Evolutionary conservation across 2,113 vertebrate genomes (phyloP).

Genomic region (Agapornis roseicollis): DNA sequence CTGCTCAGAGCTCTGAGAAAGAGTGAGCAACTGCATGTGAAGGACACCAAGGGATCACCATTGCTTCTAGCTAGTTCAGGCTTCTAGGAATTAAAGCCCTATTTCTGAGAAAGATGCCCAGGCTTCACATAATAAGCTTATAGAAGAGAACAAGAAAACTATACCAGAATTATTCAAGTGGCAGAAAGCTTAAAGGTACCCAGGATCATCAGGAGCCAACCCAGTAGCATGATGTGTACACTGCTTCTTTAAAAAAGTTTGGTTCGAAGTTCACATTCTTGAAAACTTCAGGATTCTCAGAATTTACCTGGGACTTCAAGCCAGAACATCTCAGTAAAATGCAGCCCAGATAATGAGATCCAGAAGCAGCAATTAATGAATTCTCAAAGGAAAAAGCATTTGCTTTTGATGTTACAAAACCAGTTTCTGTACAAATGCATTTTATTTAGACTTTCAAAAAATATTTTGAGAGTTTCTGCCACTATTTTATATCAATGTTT

Average conservation of each 20-base stretch:
- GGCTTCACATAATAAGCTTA: background rate
- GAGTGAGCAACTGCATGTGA: background rate
- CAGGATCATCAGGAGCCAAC: background rate
- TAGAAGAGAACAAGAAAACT: background rate
- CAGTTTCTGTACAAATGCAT: background rate
- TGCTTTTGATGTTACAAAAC: background rate
- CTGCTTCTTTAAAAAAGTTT: background rate
- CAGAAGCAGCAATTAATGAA: background rate
- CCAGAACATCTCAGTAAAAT: background rate
- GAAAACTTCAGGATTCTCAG: background rate
- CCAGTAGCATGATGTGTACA: background rate
- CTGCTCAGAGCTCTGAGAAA: background rate
- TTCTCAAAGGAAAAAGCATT: background rate
- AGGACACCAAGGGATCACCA: background rate
- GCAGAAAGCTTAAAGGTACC: background rate
- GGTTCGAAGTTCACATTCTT: background rate
- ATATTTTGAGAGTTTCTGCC: background rate
- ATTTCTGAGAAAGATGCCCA: background rate
- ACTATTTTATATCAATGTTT: no score
- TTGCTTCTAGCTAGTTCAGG: background rate
- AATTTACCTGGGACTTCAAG: background rate
- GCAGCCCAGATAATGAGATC: background rate
- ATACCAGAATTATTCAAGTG: background rate
- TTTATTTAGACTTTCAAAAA: background rate
- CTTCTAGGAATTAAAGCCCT: background rate